These are phyloP conservation scores for Lagodon rhomboides DNA, from an alignment of 2,797 vertebrate genomes.

Conservation along the genomic window DNA sequence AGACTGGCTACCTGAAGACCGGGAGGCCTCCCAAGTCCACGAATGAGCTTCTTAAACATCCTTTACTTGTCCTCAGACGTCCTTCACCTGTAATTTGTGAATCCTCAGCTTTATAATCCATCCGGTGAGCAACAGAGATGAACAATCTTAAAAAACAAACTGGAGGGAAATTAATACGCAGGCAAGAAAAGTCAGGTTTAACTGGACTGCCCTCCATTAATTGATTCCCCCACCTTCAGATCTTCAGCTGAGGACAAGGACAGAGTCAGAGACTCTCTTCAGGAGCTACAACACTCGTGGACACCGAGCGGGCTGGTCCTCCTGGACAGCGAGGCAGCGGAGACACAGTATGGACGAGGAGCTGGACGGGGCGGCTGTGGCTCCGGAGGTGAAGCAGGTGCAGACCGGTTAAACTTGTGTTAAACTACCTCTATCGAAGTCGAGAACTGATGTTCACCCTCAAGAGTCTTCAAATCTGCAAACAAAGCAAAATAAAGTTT, in stretches of 20 bases:
- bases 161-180: not conserved
- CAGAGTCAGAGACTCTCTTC: not conserved
- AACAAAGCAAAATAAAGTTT: no score
- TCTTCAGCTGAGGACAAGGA: not conserved
- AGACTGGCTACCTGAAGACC: fast-evolving
- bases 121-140: no score
- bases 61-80: not conserved
- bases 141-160: no score
- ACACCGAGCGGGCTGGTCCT: not conserved
- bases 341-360: not conserved
- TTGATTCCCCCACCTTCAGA: not conserved
- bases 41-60: not conserved
- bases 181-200: not conserved
- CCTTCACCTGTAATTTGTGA: not conserved
- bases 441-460: no score
- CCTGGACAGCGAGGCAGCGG: not conserved
- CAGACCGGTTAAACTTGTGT: not conserved
- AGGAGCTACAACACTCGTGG: not conserved
- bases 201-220: no score
- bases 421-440: no score
- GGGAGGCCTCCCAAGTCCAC: not conserved
- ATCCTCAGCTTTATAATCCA: not conserved
- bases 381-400: not conserved
- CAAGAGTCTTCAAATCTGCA: no score
- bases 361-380: not conserved